phyloP scores from a whole-genome alignment of 2,888 invertebrate species.

The Drosophila neotestacea region DNA sequence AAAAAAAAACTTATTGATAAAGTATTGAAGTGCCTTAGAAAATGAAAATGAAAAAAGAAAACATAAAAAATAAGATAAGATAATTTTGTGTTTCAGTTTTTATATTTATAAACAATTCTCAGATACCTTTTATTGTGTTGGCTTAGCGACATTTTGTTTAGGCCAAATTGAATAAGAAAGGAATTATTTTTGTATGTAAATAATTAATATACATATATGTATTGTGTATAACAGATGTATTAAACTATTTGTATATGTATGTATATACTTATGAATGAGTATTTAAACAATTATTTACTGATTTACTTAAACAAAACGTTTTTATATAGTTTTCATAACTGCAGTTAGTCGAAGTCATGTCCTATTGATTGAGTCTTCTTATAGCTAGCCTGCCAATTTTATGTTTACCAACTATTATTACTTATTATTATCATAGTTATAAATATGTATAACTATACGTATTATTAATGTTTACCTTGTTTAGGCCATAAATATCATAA shows the following conservation, averaged over 20 bases:
- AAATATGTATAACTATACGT: conserved; percentile 11
- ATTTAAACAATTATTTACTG: conserved; percentile 40
- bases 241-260: conserved; percentile 37
- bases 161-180: conserved; percentile 40
- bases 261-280: conserved; percentile 19
- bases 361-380: conserved; percentile 73
- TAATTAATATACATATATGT: conserved; percentile 36
- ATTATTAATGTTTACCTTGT: conserved; percentile 36
- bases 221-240: conserved; percentile 37
- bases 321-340: conserved; percentile 42
- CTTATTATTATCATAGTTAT: conserved; percentile 26
- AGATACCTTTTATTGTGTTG: conserved; percentile 60
- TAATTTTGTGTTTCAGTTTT: conserved; percentile 46
- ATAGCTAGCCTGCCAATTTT: conserved; percentile 73
- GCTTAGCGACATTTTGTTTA: conserved; percentile 56
- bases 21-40: conserved; percentile 80
- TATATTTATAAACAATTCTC: conserved; percentile 42
- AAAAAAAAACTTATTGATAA: conserved; percentile 52
- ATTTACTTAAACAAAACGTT: conserved; percentile 46
- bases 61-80: conserved; percentile 17
- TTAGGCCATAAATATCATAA: conserved; percentile 53
- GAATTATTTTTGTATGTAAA: conserved; percentile 67
- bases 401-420: conserved; percentile 48
- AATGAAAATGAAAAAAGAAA: conserved; percentile 32
- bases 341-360: conserved; percentile 65